Percentiles rank a stretch among this genome's conserved stretches.
Conservation (phyloP, 2,888 invertebrate species). For the Drosophila anomalata region DNA sequence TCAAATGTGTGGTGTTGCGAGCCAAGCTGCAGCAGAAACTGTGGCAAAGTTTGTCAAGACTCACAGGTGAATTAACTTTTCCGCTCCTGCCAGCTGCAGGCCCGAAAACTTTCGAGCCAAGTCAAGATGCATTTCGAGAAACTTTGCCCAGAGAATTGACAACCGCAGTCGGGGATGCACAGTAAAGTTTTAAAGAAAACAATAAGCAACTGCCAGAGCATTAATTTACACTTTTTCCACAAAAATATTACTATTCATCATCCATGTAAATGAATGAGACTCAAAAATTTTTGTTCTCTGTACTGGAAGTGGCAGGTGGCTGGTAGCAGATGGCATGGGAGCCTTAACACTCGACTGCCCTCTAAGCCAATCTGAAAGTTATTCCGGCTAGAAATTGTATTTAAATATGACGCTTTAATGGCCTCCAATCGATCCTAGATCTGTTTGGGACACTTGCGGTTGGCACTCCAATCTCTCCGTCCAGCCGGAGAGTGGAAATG, state of each 20-base stretch:
- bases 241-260: neutral
- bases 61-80: slow-evolving; percentile 80
- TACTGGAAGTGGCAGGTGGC: slow-evolving; percentile 20
- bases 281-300: neutral
- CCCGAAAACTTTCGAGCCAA: slow-evolving; percentile 64
- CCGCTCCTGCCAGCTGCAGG: slow-evolving; percentile 62
- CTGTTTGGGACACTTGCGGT: slow-evolving; percentile 22
- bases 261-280: neutral
- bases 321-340: slow-evolving; percentile 26
- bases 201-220: slow-evolving; percentile 1
- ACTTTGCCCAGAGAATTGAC: slow-evolving; percentile 71
- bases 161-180: slow-evolving; percentile 56
- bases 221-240: neutral
- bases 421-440: slow-evolving; percentile 10
- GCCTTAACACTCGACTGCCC: slow-evolving; percentile 47
- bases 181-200: slow-evolving; percentile 1
- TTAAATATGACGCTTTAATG: slow-evolving; percentile 56
- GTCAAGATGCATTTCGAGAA: slow-evolving; percentile 74
- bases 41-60: slow-evolving; percentile 73
- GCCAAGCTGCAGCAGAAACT: slow-evolving; percentile 33
- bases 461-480: neutral
- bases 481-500: neutral
- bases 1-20: slow-evolving; percentile 52
- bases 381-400: slow-evolving; percentile 49
- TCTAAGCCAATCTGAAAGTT: slow-evolving; percentile 40